A percentile compares a stretch with the other conserved stretches of the same genome.
phyloP scores from a whole-genome alignment of 2,888 invertebrate genomes.

The Synergus japonicus region DNA sequence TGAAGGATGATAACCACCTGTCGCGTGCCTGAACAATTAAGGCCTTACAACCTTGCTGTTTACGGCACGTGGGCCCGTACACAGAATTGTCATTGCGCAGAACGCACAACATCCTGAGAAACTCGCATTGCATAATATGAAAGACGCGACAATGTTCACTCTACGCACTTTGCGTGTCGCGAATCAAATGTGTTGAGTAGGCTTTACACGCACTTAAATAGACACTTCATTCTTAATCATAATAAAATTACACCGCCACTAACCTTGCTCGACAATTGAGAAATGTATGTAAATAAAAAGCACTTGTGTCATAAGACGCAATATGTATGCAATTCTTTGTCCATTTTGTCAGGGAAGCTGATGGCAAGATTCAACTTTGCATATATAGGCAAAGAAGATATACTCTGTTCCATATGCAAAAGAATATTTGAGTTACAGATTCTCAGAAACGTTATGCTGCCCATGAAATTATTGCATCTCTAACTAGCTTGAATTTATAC shows the following conservation, averaged over 20 bases:
- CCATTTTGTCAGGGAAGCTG: constrained; percentile 2
- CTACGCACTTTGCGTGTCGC: constrained; percentile 11
- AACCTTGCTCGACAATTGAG: constrained; percentile 11
- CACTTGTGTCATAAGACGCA: background rate
- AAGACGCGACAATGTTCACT: background rate
- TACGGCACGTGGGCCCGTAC: constrained; percentile 30
- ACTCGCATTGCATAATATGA: constrained; percentile 13
- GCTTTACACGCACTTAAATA: background rate
- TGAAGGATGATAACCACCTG: constrained; percentile 32
- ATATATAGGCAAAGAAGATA: too few species aligned
- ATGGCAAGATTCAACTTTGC: background rate
- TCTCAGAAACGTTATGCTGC: background rate
- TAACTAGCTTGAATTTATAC: background rate
- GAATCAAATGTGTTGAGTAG: background rate
- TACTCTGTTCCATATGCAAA: background rate
- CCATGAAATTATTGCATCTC: background rate
- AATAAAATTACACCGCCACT: background rate
- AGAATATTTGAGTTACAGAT: background rate
- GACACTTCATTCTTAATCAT: background rate
- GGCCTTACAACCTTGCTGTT: constrained; percentile 37
- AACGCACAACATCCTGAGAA: background rate
- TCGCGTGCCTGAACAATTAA: constrained; percentile 36
- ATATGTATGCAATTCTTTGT: background rate
- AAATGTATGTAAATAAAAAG: constrained; percentile 6
- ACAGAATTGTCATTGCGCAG: constrained; percentile 14